phyloP scores from a whole-genome alignment of 2,797 vertebrate genomes.

The Pseudotriccus pelzelni region DNA sequence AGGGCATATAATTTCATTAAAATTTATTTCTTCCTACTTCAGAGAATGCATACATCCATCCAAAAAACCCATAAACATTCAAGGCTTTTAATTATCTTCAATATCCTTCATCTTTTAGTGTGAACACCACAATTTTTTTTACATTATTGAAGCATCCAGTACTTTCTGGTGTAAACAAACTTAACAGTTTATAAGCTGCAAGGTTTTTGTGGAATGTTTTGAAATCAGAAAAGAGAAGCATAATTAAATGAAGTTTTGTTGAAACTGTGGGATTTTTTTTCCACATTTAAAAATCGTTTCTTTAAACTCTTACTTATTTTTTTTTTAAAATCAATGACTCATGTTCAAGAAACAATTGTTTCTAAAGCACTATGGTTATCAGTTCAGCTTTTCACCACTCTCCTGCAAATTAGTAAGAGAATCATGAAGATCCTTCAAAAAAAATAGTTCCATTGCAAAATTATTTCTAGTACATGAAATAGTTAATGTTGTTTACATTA shows the following conservation, averaged over 20 bases:
- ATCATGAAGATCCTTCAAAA: neutral
- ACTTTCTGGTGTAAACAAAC: neutral
- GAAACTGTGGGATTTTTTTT: neutral
- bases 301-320: neutral
- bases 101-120: neutral
- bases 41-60: neutral
- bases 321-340: neutral
- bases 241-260: neutral
- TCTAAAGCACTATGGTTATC: neutral
- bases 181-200: neutral
- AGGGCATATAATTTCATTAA: neutral
- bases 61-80: neutral
- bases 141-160: neutral
- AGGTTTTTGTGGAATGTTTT: neutral
- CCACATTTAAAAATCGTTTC: neutral
- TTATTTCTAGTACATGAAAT: neutral
- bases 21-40: neutral
- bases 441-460: neutral
- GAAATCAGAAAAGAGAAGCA: neutral
- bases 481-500: neutral
- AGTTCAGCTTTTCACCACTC: neutral
- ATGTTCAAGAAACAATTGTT: neutral
- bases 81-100: neutral
- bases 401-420: neutral
- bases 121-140: neutral